Conservation (phyloP, 2,797 vertebrate species). For the Pogoniulus pusillus region DNA sequence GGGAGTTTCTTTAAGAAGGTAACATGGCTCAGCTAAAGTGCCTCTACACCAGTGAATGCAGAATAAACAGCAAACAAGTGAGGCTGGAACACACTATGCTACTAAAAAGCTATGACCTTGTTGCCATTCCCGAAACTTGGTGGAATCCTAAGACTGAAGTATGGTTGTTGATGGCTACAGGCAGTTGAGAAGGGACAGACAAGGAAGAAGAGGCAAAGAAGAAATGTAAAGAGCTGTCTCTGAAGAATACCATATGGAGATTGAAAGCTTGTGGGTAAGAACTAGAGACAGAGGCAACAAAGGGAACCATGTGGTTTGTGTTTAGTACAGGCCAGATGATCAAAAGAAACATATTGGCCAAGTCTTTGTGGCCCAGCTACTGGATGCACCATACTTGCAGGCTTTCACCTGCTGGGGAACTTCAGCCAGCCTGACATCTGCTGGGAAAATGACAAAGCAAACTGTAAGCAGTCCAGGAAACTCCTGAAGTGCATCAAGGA, state of each 20-base stretch:
- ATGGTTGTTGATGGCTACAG: fast-evolving
- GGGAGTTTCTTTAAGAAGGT: not conserved
- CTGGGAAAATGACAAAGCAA: not conserved
- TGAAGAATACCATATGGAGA: not conserved
- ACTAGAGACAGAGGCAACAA: not conserved
- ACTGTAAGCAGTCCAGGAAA: not conserved
- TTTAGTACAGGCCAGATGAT: fast-evolving
- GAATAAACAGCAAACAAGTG: not conserved
- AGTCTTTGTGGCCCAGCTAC: not conserved
- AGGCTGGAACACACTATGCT: fast-evolving
- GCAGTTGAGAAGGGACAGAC: not conserved
- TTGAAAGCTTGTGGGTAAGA: not conserved
- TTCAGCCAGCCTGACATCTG: not conserved
- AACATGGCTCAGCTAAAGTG: not conserved
- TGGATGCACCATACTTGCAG: fast-evolving
- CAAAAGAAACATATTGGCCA: not conserved
- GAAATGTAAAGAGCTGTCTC: not conserved
- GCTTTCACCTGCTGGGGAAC: fast-evolving
- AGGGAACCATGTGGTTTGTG: fast-evolving
- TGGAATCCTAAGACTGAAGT: not conserved
- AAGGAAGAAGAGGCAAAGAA: fast-evolving
- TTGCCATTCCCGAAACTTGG: not conserved
- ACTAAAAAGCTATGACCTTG: not conserved
- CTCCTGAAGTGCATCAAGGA: too few species aligned
- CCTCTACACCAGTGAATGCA: fast-evolving